Evolutionary conservation across 1,140 invertebrate genomes (phyloP), one percentile per base, ranked within the genome.

Genomic region (Trypoxylus dichotomus): DNA sequence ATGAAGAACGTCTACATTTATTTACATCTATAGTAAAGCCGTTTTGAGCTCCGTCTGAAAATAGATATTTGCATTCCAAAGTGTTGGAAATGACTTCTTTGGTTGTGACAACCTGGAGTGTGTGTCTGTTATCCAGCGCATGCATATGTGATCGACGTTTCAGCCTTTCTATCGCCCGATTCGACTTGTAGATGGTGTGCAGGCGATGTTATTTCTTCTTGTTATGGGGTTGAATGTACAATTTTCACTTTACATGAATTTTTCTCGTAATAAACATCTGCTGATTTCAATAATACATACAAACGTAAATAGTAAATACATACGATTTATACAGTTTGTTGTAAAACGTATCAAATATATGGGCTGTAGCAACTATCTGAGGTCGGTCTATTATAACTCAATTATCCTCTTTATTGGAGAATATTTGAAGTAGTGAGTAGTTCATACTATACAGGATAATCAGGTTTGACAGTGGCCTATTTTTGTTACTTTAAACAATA

Each of bases 51-150:
- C 15, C 60, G 27, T 27, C 60, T 68, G 7, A 29, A 68, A 68
- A 68, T 68, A 68, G 60, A 68, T 68, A 68, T 68, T 68, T 68
- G 60, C 60, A 68, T 68, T 68, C 60, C 27, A 68, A 68, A 68
- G 60, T 68, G 60, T 24, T 68, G 60, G 25, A 68, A 68, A 68
- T 68, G 60, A 68, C 60, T 68, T 68, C 24, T 68, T 68, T 68
- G 60, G 60, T 68, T 24, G 60, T 68, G 60, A 68, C 60, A 68
- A 68, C 60, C 27, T 68, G 21, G 27, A 68, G 60, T 68, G 60
- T 68, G 27, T 29, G 60, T 68, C 24, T 29, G 60, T 68, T 68
- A 68, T 68, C 60, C 60, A 68, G 27, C 60, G 24, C 11, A 68
- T 68, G 60, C 60, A 68, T 60, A 60, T 68, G 60, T 68, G 60